Base-by-base conservation (phyloP, 2,888 invertebrate genomes). In the Euproctis similis region DNA sequence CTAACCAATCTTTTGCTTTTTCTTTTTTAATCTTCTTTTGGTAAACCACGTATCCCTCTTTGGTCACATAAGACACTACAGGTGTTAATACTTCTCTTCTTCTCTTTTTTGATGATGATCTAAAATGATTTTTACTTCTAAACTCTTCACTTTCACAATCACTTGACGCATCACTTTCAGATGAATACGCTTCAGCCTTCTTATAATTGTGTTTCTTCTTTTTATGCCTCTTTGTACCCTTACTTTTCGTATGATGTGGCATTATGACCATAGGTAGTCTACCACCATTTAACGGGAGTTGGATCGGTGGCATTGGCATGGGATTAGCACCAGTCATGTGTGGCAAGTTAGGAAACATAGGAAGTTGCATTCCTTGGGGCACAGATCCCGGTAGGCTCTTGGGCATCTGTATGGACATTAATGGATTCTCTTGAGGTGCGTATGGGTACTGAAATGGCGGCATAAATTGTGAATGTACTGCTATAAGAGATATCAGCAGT, bases 11-110 rank as follows among this genome's bases (percentile, higher is more conserved):
- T 23, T 56, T 68, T 1, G 75, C 75, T 18, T 59, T 70, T 1
- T 77, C 68, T 12, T 67, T 74, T 37, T 67, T 71, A 13, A 81
- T 70, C 36, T 71, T 80, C 42, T 78, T 81, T 47, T 78, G 74
- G 32, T 74, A 82, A 1, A 80, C 62, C 2, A 80, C 75, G 20
- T 68, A 69, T 0, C 81, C 81, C 30, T 74, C 71, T 24, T 71
- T 71, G 1, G 78, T 80, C 1, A 82, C 63, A 24, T 81, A 81
- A 0, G 81, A 81, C 0, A 81, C 68, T 0, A 82, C 74, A 1
- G 81, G 81, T 4, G 76, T 80, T 2, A 82, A 38, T 0, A 77
- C 68, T 31, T 76, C 61, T 0, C 58, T 50, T 9, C 54, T 49
- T 4, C 5, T 8, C n/a, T 26, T 46, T 24, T 51, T 52, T 17